These are phyloP conservation scores for Neoascia interrupta DNA, from an alignment of 2,888 invertebrate species.

Conservation along the genomic window DNA sequence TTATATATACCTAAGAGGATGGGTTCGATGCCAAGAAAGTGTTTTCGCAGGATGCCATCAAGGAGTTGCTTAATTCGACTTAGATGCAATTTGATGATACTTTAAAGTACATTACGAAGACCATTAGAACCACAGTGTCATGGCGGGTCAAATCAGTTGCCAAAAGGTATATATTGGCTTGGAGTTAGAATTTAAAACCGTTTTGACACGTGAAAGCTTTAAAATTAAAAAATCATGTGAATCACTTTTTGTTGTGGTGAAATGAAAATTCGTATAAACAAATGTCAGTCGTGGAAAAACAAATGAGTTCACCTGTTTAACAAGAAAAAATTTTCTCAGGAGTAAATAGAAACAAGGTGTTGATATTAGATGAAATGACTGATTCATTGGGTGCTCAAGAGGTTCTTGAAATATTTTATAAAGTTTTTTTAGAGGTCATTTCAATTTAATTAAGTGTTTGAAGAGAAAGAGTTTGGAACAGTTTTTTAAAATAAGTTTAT, in stretches of 20 bases:
- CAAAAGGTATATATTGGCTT: slow-evolving; percentile 7
- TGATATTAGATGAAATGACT: slow-evolving; percentile 14
- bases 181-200: not conserved
- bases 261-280: slow-evolving; percentile 46
- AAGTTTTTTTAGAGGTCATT: too few species aligned
- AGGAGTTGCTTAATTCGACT: slow-evolving; percentile 45
- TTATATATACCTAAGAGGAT: not conserved
- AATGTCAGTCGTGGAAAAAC: slow-evolving; percentile 11
- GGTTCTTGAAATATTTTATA: slow-evolving; percentile 7
- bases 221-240: not conserved
- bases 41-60: slow-evolving; percentile 49
- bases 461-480: too few species aligned
- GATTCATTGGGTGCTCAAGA: slow-evolving; percentile 20
- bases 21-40: slow-evolving; percentile 49
- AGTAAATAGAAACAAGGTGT: slow-evolving; percentile 2
- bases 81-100: slow-evolving; percentile 57
- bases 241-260: slow-evolving; percentile 15
- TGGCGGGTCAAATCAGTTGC: slow-evolving; percentile 19
- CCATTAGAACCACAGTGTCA: slow-evolving; percentile 5
- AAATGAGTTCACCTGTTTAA: slow-evolving; percentile 44
- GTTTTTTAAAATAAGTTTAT: too few species aligned
- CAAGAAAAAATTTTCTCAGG: not conserved
- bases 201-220: slow-evolving; percentile 23
- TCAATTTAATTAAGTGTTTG: too few species aligned
- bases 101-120: slow-evolving; percentile 44